Conservation (phyloP, 2,113 vertebrate species). For the Actinemys pallida region DNA sequence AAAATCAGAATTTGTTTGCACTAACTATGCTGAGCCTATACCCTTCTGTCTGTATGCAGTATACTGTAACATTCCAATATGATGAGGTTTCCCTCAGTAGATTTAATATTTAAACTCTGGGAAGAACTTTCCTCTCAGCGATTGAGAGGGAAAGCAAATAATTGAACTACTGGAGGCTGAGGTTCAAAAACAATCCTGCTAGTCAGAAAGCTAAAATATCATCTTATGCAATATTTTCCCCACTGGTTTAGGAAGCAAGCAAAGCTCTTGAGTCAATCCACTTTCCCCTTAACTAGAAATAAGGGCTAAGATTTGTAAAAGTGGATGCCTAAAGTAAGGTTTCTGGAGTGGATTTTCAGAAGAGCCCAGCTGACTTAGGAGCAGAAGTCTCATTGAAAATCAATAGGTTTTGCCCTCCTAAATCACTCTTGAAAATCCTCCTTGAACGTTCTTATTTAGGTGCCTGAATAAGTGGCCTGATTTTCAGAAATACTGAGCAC, state of each 20-base stretch:
- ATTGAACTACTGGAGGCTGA: constrained; percentile 50
- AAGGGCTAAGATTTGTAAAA: background rate
- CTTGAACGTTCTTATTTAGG: background rate
- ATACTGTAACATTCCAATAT: constrained; percentile 43
- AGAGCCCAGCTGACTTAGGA: background rate
- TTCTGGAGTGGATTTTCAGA: constrained; percentile 23
- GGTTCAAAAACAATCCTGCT: constrained; percentile 2
- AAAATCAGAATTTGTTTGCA: background rate
- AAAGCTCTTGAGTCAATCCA: constrained; percentile 11
- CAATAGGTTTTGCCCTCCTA: background rate
- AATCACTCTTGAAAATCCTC: background rate
- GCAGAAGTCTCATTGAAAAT: background rate
- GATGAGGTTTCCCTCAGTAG: background rate
- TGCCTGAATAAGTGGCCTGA: background rate
- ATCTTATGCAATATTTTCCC: background rate
- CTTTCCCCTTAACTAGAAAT: background rate
- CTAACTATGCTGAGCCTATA: background rate
- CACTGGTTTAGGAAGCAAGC: background rate
- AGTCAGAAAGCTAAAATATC: constrained; percentile 14
- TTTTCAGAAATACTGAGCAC: background rate
- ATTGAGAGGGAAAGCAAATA: constrained; percentile 61
- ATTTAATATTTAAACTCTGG: constrained; percentile 21
- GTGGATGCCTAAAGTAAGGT: background rate
- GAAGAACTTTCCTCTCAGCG: constrained; percentile 15
- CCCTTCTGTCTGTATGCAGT: constrained; percentile 49